Percentiles rank a stretch among this genome's conserved stretches.
phyloP scores from a whole-genome alignment of 2,797 vertebrate genomes.

The Hylomyscus alleni region DNA sequence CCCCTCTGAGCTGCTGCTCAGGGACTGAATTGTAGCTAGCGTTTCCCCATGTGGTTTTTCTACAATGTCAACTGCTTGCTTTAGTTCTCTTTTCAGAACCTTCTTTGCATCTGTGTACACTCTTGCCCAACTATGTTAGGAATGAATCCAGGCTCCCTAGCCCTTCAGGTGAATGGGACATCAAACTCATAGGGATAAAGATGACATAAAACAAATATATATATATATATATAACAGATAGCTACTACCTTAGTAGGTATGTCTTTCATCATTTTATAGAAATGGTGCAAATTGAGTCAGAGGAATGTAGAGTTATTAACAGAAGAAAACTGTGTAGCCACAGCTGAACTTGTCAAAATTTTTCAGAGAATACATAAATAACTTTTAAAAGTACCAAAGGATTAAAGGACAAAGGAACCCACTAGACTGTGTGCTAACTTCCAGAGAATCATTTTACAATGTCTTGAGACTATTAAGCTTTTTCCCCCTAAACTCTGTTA shows the following conservation, averaged over 20 bases:
- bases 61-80: neutral
- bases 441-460: neutral
- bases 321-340: neutral
- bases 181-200: neutral
- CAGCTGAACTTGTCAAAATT: neutral
- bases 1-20: neutral
- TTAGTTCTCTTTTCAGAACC: neutral
- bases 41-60: neutral
- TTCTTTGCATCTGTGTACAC: neutral
- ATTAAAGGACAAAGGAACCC: neutral
- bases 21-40: neutral
- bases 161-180: neutral
- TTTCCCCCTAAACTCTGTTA: neutral
- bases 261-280: neutral
- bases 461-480: neutral
- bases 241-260: neutral
- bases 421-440: neutral
- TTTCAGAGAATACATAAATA: neutral
- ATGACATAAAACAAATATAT: too few species aligned
- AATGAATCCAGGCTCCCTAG: neutral
- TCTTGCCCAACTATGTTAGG: neutral
- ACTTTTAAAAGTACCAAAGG: neutral
- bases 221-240: neutral
- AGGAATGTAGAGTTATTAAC: neutral
- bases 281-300: neutral